Base-by-base conservation (phyloP, 2,113 vertebrate genomes). In the Heterotis niloticus region DNA sequence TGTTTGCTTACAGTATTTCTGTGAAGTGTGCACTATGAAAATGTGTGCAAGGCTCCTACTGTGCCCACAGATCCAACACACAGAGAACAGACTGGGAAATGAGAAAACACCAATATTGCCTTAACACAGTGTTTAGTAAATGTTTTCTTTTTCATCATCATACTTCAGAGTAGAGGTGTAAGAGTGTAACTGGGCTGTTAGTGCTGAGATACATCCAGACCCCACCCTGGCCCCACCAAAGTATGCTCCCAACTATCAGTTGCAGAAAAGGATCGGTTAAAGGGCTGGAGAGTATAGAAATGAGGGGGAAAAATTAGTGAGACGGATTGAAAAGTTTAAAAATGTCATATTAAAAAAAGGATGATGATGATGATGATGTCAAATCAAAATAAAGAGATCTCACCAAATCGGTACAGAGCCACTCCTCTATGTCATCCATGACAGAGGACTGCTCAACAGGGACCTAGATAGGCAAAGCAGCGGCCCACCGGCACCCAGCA, bases 401-500 rank as follows among this genome's bases (percentile, higher is more conserved):
- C 95, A 98, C 96, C 96, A 98, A 92, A 88, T 98, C 96, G 79
- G 94, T 94, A 94, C 95, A 92, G 93, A 98, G 96, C 96, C 96
- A 98, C 89, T 96, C 94, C 94, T 98, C 96, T 93, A 98, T 96
- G 94, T 98, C 96, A 94, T 98, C 96, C 96, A 98, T 98, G 93
- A 98, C 95, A 92, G 95, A 96, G 93, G 96, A 94, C 93, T 96
- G 96, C 88, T 93, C 93, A 88, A 98, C 96, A 54, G 98, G 98
- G 91, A 98, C 98, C 97, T 99, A 96, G 87, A 91, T 91, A 92
- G 91, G 44, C 91, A 93, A 93, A 90, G 94, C 93, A 90, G 84
- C 91, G 91, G 91, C 84, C 91, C 92, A 91, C 92, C 88, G 86
- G 90, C 89, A 85, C 86, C 83, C 80, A 90, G 89, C 91, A 94